Evolutionary conservation across 2,797 vertebrate genomes (phyloP).

Genomic region (Leptatherina wallacei): DNA sequence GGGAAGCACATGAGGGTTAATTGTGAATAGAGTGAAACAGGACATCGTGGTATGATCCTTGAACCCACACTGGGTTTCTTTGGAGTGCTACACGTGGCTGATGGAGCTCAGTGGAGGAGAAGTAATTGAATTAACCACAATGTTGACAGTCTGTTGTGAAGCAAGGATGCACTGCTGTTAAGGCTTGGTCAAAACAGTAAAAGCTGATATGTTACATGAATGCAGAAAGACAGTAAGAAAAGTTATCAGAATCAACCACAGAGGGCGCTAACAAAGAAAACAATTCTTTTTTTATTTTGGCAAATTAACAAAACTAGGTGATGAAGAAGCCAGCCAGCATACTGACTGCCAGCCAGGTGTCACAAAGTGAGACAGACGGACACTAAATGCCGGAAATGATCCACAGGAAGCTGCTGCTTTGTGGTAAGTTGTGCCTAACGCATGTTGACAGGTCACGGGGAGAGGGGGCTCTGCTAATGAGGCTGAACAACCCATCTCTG

Average conservation of each 20-base stretch:
- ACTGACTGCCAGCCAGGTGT: conserved; percentile 50
- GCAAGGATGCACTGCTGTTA: background rate
- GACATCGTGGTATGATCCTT: conserved; percentile 81
- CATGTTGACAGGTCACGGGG: conserved; percentile 85
- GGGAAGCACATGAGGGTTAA: conserved; percentile 89
- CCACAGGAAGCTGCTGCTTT: conserved; percentile 72
- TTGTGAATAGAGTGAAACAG: conserved; percentile 88
- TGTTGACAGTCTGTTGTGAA: conserved; percentile 6
- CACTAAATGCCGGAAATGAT: conserved; percentile 66
- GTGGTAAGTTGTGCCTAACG: conserved; percentile 86
- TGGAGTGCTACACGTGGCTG: conserved; percentile 82
- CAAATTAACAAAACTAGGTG: conserved; percentile 3
- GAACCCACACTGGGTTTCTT: conserved; percentile 79
- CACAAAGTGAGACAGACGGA: conserved; percentile 53
- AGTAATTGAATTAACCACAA: conserved; percentile 18
- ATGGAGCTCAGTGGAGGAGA: conserved; percentile 13
- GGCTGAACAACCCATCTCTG: conserved; percentile 86
- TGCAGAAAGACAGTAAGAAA: background rate
- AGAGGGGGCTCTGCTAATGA: conserved; percentile 86
- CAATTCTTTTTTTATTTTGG: background rate
- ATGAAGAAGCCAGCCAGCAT: conserved; percentile 7
- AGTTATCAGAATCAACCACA: background rate
- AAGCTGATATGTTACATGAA: background rate
- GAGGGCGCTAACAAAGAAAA: background rate
- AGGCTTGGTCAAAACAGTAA: background rate